Conservation (phyloP, 2,113 vertebrate genomes). For the Nycticryphes semicollaris region DNA sequence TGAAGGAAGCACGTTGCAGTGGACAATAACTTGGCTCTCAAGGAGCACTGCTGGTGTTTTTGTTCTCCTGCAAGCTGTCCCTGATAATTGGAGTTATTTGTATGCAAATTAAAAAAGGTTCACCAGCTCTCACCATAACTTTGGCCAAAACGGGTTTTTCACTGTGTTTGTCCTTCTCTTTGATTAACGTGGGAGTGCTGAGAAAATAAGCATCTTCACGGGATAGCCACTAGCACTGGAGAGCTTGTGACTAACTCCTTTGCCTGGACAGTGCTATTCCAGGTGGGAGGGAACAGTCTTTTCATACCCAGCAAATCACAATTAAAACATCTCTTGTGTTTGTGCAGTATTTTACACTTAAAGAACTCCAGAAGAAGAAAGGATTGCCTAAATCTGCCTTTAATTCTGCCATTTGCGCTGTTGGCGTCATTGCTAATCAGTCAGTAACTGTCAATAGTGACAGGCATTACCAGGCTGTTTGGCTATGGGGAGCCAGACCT, state of each 20-base stretch:
- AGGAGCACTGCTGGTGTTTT: not conserved
- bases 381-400: not conserved
- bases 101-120: not conserved
- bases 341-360: not conserved
- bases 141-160: not conserved
- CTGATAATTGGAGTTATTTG: not conserved
- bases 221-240: not conserved
- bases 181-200: not conserved
- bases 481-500: not conserved
- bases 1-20: not conserved
- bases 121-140: not conserved
- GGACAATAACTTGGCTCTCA: not conserved
- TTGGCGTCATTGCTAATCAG: not conserved
- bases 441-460: not conserved
- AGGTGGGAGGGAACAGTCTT: not conserved
- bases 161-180: not conserved
- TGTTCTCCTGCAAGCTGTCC: not conserved
- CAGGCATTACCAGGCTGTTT: not conserved
- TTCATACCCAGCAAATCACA: not conserved
- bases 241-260: not conserved
- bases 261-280: not conserved
- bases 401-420: not conserved
- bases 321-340: not conserved
- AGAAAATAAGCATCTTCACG: not conserved
- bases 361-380: not conserved